Percentiles rank a stretch among this genome's conserved stretches.
phyloP scores from a whole-genome alignment of 2,113 vertebrate species.

The Lanius ludovicianus region DNA sequence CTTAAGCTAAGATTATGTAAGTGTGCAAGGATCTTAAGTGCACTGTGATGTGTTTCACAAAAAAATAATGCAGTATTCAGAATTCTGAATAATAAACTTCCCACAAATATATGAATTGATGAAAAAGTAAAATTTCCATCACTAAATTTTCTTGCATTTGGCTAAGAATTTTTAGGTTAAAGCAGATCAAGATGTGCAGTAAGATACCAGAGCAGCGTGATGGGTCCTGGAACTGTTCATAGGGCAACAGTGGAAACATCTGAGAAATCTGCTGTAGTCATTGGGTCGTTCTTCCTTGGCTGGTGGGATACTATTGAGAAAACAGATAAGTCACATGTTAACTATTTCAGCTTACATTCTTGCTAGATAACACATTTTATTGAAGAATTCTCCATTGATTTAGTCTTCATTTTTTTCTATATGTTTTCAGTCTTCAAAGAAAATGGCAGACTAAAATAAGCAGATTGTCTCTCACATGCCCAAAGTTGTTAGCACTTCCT shows the following conservation, averaged over 20 bases:
- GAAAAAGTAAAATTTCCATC: not conserved
- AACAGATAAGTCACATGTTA: not conserved
- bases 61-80: not conserved
- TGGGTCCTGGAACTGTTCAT: accelerated
- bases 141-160: not conserved
- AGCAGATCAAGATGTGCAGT: not conserved
- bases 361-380: not conserved
- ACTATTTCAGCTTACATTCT: not conserved
- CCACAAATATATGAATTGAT: not conserved
- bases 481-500: not conserved
- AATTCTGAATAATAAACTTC: not conserved
- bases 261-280: not conserved
- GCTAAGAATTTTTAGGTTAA: not conserved
- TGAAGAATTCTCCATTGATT: not conserved
- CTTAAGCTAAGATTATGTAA: not conserved
- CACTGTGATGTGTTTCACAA: not conserved
- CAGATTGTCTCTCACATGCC: not conserved
- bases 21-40: not conserved
- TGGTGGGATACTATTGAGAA: not conserved
- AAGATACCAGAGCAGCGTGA: accelerated
- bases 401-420: not conserved
- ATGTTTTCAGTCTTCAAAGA: not conserved
- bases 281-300: not conserved
- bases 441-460: not conserved
- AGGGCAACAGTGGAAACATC: not conserved